Base-by-base conservation (phyloP, 2,797 vertebrate species). In the Acanthurus lineatus region DNA sequence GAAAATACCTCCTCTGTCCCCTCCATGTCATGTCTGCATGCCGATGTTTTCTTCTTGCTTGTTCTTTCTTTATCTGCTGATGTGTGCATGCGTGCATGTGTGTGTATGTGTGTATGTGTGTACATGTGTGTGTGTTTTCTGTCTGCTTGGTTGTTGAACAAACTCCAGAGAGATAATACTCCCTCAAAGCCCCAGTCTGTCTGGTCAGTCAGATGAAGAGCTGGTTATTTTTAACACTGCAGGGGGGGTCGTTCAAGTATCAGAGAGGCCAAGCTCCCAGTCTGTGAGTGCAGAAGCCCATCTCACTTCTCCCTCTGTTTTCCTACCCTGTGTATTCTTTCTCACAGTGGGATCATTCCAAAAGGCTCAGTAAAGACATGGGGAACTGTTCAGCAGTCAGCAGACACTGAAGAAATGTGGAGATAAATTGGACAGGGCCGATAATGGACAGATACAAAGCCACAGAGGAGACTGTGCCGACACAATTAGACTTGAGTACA, bases 171-270 rank as follows among this genome's bases (percentile, higher is more conserved):
- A 93, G 93, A 95, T 95, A 94, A 94, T 93, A 88, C 92, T 92
- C 91, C 89, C 86, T 85, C 85, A 90, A 91, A 94, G 90, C 85
- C 90, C 88, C 89, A 84, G 88, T 91, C 89, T 91, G 91, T 93
- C 92, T 93, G 90, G 89, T 84, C 88, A 89, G 92, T 92, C 86
- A 81, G 87, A 91, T 81, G 81, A 84, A 89, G 89, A 79, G 91
- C 79, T 85, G 88, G 92, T 91, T 95, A 95, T 95, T 95, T 95
- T 94, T 94, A 94, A 92, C 92, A 82, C 84, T 69, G 81, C 70
- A 57, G 84, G 86, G 75, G 80, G 80, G 87, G 77, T 73, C 87
- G 85, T 85, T 82, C 42, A 81, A 86, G 89, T 92, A 92, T 92
- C 90, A 88, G 78, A 85, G 83, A 86, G 85, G 79, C 82, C 84